Evolutionary conservation across 2,113 vertebrate genomes (phyloP).

Genomic region (Oryzias celebensis): DNA sequence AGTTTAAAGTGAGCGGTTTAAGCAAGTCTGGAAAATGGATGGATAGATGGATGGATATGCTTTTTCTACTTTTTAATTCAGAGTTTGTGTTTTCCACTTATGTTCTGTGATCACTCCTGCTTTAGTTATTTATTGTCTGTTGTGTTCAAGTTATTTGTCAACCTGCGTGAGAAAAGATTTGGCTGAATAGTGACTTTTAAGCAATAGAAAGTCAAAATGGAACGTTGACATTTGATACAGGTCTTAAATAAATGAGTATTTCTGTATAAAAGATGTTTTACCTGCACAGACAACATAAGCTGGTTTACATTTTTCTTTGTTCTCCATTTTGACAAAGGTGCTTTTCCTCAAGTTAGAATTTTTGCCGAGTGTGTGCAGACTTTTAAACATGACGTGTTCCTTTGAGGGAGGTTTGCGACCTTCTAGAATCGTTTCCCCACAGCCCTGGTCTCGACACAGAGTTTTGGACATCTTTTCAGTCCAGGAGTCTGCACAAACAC

Average conservation of each 20-base stretch:
- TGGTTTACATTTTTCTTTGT: rapidly evolving
- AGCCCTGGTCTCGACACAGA: constrained; percentile 50
- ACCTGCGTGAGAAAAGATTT: too few species aligned
- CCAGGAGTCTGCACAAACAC: constrained; percentile 49
- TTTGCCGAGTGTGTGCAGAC: not conserved
- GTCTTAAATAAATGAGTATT: not conserved
- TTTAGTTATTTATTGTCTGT: too few species aligned
- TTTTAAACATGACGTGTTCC: rapidly evolving
- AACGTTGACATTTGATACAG: too few species aligned
- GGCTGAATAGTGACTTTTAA: too few species aligned
- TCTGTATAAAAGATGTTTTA: constrained; percentile 11
- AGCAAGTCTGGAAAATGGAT: too few species aligned
- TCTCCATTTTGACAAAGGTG: constrained; percentile 19
- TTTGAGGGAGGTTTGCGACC: rapidly evolving
- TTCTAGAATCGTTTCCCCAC: not conserved
- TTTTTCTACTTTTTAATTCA: too few species aligned
- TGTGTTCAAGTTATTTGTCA: too few species aligned
- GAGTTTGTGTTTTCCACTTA: too few species aligned
- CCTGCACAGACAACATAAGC: constrained; percentile 64
- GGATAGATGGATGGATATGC: too few species aligned
- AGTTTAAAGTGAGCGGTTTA: too few species aligned
- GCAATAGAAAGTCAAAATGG: too few species aligned
- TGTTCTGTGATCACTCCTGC: too few species aligned
- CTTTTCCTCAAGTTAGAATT: constrained; percentile 5
- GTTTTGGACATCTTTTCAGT: rapidly evolving